phyloP scores from a whole-genome alignment of 2,797 vertebrate species.

The Thamnophis elegans region DNA sequence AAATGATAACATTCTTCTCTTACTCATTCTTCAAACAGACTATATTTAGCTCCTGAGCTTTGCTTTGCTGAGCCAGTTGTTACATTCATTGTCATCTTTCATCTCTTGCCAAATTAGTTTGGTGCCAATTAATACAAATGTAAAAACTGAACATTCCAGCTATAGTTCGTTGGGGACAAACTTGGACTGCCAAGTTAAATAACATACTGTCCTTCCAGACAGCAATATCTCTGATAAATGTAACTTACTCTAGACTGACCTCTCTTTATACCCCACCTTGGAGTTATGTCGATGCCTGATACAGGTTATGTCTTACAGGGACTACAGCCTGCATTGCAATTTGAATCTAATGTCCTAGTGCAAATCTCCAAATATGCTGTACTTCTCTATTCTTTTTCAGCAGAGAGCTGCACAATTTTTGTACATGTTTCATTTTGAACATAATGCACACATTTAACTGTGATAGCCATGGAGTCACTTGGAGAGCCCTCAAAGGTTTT shows the following conservation, averaged over 20 bases:
- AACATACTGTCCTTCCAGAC: background rate
- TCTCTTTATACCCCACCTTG: background rate
- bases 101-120: background rate
- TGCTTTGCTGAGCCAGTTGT: background rate
- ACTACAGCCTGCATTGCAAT: background rate
- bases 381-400: background rate
- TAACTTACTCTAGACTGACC: background rate
- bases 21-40: background rate
- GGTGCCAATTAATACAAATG: background rate
- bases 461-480: background rate
- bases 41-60: background rate
- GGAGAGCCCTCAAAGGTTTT: background rate
- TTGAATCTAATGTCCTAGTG: background rate
- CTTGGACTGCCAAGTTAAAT: background rate
- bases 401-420: background rate
- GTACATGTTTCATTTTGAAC: background rate
- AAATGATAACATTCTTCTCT: background rate
- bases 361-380: background rate
- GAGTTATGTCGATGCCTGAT: too few relatives aligned
- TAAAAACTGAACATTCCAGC: background rate
- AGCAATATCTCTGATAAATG: background rate
- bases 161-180: background rate
- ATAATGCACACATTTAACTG: background rate
- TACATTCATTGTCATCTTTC: background rate
- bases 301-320: background rate